phyloP scores from a whole-genome alignment of 2,113 vertebrate genomes.

The Lucifuga dentata region DNA sequence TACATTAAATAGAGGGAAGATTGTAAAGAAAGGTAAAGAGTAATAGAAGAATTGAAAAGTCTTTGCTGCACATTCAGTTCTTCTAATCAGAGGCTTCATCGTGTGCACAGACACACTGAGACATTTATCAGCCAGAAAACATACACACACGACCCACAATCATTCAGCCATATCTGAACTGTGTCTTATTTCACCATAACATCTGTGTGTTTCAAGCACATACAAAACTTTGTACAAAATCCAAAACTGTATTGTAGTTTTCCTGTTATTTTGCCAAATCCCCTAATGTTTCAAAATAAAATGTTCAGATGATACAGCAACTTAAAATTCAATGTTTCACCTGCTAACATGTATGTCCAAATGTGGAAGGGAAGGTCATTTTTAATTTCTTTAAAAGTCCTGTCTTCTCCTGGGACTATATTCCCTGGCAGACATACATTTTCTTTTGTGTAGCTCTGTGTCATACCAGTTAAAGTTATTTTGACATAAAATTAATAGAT shows the following conservation, averaged over 20 bases:
- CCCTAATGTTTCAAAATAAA: conserved; percentile 1
- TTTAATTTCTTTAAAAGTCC: too few species aligned
- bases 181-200: background rate
- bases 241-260: too few species aligned
- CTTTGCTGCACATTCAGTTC: conserved; percentile 45
- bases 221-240: background rate
- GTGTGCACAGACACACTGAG: background rate
- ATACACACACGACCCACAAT: conserved; percentile 10
- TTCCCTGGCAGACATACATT: too few species aligned
- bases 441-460: too few species aligned
- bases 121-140: background rate
- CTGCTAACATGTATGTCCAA: too few species aligned
- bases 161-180: background rate
- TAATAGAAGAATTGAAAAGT: conserved; percentile 2
- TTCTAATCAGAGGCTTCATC: background rate
- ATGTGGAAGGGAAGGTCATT: too few species aligned
- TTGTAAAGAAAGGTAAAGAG: background rate
- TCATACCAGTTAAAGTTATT: too few species aligned
- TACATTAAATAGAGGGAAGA: background rate
- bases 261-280: too few species aligned
- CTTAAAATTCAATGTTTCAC: too few species aligned
- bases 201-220: background rate
- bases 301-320: too few species aligned
- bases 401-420: too few species aligned
- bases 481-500: too few species aligned